Base-by-base conservation (phyloP, 2,888 invertebrate species). In the Calameuta filiformis region DNA sequence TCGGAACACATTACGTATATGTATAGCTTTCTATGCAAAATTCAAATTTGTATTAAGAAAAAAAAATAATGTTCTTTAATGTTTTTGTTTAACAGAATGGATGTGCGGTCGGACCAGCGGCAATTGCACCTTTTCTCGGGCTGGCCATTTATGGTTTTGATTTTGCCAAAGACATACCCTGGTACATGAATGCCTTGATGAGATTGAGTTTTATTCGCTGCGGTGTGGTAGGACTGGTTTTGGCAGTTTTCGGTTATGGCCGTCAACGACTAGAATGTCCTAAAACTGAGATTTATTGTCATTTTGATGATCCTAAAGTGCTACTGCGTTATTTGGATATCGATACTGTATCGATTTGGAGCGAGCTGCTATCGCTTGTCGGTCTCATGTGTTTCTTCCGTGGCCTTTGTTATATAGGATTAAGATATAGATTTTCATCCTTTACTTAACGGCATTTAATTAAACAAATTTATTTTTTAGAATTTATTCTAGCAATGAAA, bases 111-210 rank as follows among this genome's bases (percentile, higher is more conserved):
- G 95, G 95, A 0, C 95, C 95, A 1, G 90, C 94, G 77, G 90
- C 94, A 0, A 94, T 95, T 71, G 95, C 95, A 0, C 95, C 95
- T 0, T 94, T 95, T 85, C 93, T 95, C 77, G 95, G 95, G 1
- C 90, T 95, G 30, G 95, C 94, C 0, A 94, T 95, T 80, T 95
- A 95, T 89, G 95, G 95, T 0, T 95, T 95, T 83, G 95, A 95
- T 89, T 95, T 95, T 91, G 95, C 95, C 0, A 92, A 93, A 71
- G 92, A 93, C 81, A 94, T 95, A 78, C 93, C 95, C 0, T 89
- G 93, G 6, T 83, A 93, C 33, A 94, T 95, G 94, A 93, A 94
- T 88, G 90, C 94, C 6, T 83, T 94, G 4, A 94, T 95, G 94
- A 94, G 94, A 88, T 93, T 93, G 9, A 95, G 95, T 35, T 95